Evolutionary conservation across 1,140 invertebrate species (phyloP).

Genomic region (Neodiprion virginianus): DNA sequence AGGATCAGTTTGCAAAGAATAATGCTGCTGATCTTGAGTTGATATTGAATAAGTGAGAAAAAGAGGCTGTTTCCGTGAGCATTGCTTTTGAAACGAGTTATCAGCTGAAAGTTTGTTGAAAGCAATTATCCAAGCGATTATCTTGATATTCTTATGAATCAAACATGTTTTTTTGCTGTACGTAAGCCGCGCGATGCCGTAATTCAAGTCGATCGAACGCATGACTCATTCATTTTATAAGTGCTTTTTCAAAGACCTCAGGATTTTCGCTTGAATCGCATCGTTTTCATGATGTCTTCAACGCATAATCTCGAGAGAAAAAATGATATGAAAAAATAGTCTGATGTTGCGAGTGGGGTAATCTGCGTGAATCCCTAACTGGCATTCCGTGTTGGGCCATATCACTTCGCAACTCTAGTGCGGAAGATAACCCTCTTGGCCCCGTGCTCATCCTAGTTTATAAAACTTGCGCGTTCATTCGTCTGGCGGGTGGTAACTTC

Average conservation of each 20-base stretch:
- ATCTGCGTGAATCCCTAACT: conserved; percentile 41
- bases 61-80: too few species aligned
- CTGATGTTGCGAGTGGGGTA: conserved; percentile 33
- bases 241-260: neutral
- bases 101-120: too few species aligned
- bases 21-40: too few species aligned
- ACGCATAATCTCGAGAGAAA: neutral
- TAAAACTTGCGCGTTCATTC: conserved; percentile 35
- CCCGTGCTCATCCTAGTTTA: conserved; percentile 44
- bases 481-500: neutral
- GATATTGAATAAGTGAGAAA: too few species aligned
- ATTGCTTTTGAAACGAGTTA: too few species aligned
- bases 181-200: neutral
- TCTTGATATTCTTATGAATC: too few species aligned
- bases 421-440: conserved; percentile 45
- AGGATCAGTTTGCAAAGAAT: too few species aligned
- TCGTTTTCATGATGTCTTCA: neutral
- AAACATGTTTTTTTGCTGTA: neutral
- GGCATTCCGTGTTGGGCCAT: conserved; percentile 39
- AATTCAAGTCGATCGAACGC: neutral
- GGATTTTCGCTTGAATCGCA: too few species aligned
- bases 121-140: too few species aligned
- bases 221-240: neutral
- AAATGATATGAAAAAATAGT: neutral
- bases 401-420: conserved; percentile 41